Conservation (phyloP, 2,113 vertebrate genomes). For the Semnornis frantzii region DNA sequence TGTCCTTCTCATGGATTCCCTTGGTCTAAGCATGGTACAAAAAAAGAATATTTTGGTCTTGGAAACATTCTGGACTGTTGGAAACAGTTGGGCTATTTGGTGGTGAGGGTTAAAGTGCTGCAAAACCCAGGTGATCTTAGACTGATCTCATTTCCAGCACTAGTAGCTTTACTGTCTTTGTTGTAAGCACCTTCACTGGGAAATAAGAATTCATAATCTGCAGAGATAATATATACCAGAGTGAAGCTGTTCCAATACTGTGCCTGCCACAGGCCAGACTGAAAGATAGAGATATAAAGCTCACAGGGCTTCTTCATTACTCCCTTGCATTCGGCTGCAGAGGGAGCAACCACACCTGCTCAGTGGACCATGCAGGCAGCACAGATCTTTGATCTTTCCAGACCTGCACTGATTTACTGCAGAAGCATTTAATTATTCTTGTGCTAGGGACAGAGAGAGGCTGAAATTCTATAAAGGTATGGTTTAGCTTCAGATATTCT, state of each 20-base stretch:
- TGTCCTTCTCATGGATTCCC: neutral
- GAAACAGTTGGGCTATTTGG: neutral
- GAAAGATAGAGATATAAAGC: constrained; percentile 32
- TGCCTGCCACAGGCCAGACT: constrained; percentile 33
- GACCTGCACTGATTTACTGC: constrained; percentile 6
- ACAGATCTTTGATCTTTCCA: neutral
- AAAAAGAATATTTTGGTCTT: neutral
- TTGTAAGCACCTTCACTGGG: constrained; percentile 7
- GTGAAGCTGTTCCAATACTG: constrained; percentile 24
- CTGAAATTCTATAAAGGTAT: neutral
- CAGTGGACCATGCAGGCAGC: neutral
- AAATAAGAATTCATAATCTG: constrained; percentile 47
- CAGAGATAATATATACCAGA: constrained; percentile 17
- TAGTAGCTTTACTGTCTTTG: constrained; percentile 32
- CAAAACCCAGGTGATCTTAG: rapidly evolving
- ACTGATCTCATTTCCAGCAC: neutral
- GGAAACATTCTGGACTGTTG: neutral
- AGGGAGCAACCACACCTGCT: constrained; percentile 8
- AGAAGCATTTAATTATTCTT: neutral
- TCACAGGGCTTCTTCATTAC: constrained; percentile 1
- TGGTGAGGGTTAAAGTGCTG: neutral
- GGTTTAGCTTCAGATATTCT: neutral
- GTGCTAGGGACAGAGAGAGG: neutral
- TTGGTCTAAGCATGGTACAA: neutral
- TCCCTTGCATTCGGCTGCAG: neutral